A percentile compares a stretch with the other conserved stretches of the same genome.
These are phyloP conservation scores for Automeris io DNA, from an alignment of 2,888 invertebrate genomes.

Conservation along the genomic window DNA sequence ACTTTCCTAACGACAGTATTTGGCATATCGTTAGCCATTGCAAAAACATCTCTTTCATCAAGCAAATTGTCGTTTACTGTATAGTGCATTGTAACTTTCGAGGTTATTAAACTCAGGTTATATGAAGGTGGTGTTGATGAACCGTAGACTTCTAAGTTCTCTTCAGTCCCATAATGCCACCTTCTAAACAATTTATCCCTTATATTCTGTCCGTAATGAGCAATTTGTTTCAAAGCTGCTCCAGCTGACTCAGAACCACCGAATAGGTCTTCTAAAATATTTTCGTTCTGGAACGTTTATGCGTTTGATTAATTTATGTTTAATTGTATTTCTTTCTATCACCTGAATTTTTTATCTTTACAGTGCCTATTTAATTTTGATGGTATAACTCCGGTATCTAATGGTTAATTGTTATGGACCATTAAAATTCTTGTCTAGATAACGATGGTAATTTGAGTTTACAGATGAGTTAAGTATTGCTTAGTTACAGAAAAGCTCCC, in stretches of 20 bases:
- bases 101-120: slow-evolving; percentile 35
- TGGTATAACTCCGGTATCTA: neutral
- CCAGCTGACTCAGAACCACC: slow-evolving; percentile 23
- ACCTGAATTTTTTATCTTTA: slow-evolving; percentile 6
- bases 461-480: neutral
- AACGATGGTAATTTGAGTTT: slow-evolving; percentile 1
- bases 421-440: neutral
- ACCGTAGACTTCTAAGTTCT: slow-evolving; percentile 37
- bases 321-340: neutral
- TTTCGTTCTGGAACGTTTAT: slow-evolving; percentile 3
- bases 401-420: slow-evolving; percentile 1
- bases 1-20: slow-evolving; percentile 38
- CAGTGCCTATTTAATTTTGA: neutral
- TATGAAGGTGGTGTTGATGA: slow-evolving; percentile 35
- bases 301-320: slow-evolving; percentile 1
- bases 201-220: slow-evolving; percentile 56
- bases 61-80: slow-evolving; percentile 37
- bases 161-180: slow-evolving; percentile 34
- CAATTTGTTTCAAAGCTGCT: slow-evolving; percentile 47
- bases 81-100: slow-evolving; percentile 46
- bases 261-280: slow-evolving; percentile 5
- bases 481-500: no score
- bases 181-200: slow-evolving; percentile 41
- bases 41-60: slow-evolving; percentile 42
- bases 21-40: slow-evolving; percentile 44